Conservation (phyloP, 1,140 invertebrate genomes). For the Bombus breviceps region DNA sequence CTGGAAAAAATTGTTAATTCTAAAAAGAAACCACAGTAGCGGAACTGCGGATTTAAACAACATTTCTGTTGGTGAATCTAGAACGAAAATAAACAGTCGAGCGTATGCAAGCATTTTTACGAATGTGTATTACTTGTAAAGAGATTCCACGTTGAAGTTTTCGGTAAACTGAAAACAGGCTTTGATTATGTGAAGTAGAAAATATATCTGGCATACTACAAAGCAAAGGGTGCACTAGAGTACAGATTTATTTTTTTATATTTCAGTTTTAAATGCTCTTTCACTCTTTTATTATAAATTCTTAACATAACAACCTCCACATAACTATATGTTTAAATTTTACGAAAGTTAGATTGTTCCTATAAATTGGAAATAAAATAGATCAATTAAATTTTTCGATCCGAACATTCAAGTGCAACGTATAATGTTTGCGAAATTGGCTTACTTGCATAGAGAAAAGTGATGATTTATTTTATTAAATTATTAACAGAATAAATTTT, state of each 20-base stretch:
- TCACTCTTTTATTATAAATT: not conserved
- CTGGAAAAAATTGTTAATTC: not conserved
- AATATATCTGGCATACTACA: not conserved
- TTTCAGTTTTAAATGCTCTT: not conserved
- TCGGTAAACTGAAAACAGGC: not conserved
- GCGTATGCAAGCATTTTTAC: not conserved
- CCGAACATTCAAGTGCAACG: not conserved
- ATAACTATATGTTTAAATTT: too few species aligned
- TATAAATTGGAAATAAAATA: too few species aligned
- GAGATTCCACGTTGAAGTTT: not conserved
- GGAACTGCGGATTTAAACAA: not conserved
- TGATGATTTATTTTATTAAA: not conserved
- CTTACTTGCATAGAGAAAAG: not conserved
- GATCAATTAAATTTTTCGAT: not conserved
- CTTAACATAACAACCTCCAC: not conserved
- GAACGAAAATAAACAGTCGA: not conserved
- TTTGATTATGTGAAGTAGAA: not conserved
- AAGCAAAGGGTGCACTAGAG: not conserved
- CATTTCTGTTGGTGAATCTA: not conserved
- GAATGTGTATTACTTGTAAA: not conserved
- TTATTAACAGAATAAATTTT: not conserved
- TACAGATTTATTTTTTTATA: not conserved
- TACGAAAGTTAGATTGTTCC: too few species aligned
- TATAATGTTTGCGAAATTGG: too few species aligned
- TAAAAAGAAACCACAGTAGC: not conserved